Conservation (phyloP, 2,113 vertebrate species). For the Paramormyrops kingsleyae region DNA sequence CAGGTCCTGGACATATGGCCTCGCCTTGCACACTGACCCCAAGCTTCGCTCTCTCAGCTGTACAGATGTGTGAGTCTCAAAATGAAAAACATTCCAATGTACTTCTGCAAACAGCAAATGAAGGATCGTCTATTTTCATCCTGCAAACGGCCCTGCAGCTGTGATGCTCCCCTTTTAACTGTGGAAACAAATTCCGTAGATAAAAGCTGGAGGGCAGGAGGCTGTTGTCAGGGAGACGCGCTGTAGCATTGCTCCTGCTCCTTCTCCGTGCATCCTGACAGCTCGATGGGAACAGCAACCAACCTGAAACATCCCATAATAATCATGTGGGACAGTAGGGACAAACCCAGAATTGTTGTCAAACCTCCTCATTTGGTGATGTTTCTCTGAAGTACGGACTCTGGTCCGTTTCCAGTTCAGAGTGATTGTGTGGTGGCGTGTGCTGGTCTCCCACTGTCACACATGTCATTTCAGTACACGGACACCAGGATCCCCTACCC, state of each 20-base stretch:
- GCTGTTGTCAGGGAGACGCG: neutral
- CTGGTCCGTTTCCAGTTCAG: neutral
- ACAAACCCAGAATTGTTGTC: neutral
- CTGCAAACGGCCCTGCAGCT: neutral
- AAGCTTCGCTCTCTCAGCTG: neutral
- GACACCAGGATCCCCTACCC: constrained; percentile 69
- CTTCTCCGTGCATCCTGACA: neutral
- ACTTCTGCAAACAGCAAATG: neutral
- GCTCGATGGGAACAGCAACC: neutral
- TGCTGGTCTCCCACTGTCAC: neutral
- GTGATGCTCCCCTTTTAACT: neutral
- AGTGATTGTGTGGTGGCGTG: neutral
- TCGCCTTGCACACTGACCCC: neutral
- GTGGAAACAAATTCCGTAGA: neutral
- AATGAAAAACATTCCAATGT: neutral
- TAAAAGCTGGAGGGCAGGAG: neutral
- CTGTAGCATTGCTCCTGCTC: neutral
- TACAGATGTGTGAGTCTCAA: neutral
- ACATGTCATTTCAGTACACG: constrained; percentile 47
- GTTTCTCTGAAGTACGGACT: neutral
- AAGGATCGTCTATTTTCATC: neutral
- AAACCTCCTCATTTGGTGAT: neutral
- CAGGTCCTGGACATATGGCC: neutral
- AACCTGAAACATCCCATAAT: neutral
- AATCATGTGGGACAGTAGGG: neutral